Conservation (phyloP, 2,113 vertebrate genomes). For the Bambusicola thoracicus region DNA sequence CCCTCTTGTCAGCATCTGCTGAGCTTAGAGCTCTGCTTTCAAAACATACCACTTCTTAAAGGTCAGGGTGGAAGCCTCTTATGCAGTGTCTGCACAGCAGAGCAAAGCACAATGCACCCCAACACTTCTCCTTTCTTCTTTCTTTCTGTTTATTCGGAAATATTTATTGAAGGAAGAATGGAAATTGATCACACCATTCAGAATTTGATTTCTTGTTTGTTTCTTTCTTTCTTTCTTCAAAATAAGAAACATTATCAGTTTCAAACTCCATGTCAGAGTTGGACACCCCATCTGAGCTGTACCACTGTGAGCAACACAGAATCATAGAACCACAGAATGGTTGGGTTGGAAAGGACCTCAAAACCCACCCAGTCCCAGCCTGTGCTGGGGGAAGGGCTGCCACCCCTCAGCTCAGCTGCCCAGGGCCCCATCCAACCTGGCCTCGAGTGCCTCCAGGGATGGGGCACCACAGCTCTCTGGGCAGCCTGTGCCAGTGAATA, state of each 20-base stretch:
- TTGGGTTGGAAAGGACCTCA: no score
- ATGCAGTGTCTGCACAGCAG: neutral
- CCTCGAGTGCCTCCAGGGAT: no score
- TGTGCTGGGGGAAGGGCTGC: no score
- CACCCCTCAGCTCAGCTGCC: no score
- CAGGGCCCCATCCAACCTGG: no score
- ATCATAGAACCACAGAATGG: no score
- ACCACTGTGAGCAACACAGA: neutral
- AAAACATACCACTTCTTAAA: slow-evolving; percentile 13
- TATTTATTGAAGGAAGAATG: neutral
- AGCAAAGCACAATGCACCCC: neutral
- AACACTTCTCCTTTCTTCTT: neutral
- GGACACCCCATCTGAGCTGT: rapidly evolving
- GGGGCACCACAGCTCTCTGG: no score
- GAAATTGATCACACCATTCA: rapidly evolving
- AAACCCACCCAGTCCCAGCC: no score
- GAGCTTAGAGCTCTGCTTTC: neutral
- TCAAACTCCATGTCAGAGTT: neutral
- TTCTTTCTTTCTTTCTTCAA: neutral
- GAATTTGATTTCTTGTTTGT: neutral
- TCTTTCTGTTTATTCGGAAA: neutral
- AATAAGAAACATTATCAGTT: neutral
- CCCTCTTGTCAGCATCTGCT: neutral
- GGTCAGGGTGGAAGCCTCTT: neutral
- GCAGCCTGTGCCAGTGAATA: no score